phyloP scores from a whole-genome alignment of 1,140 invertebrate genomes.

The Acromyrmex heyeri region DNA sequence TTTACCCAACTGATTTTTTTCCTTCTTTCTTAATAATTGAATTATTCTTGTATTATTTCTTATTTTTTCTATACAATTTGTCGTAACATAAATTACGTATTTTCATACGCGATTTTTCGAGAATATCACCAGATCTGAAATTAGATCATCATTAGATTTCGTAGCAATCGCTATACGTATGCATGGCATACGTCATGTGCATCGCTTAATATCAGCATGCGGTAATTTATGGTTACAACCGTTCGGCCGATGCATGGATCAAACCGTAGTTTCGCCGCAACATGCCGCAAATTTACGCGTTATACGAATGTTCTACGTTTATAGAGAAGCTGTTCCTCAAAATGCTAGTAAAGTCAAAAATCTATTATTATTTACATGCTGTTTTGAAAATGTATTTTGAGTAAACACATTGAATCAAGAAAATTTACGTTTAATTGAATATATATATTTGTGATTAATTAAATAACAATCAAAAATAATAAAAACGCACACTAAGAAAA shows the following conservation, averaged over 20 bases:
- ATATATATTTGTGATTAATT: too few species aligned
- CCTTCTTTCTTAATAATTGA: too few species aligned
- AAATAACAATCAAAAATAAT: too few species aligned
- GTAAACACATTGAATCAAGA: background rate
- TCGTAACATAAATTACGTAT: too few species aligned
- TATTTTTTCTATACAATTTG: too few species aligned
- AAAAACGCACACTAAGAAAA: too few species aligned
- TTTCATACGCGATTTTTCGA: too few species aligned
- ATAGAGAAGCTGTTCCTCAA: background rate
- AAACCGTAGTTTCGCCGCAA: constrained; percentile 23
- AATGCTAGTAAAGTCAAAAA: background rate
- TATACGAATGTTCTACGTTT: background rate
- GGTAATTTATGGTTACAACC: constrained; percentile 52
- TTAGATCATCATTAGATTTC: background rate
- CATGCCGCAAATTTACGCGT: constrained; percentile 29
- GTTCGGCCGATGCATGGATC: background rate
- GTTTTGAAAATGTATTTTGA: background rate
- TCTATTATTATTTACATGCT: background rate
- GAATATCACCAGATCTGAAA: background rate
- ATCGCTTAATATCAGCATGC: constrained; percentile 42
- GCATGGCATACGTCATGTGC: background rate
- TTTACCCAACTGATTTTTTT: too few species aligned
- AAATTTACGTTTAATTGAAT: background rate
- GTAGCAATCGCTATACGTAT: constrained; percentile 9
- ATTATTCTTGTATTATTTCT: too few species aligned